Evolutionary conservation across 2,888 invertebrate genomes (phyloP), one percentile per base, ranked within the genome.

Genomic region (Protodeltote pygarga): DNA sequence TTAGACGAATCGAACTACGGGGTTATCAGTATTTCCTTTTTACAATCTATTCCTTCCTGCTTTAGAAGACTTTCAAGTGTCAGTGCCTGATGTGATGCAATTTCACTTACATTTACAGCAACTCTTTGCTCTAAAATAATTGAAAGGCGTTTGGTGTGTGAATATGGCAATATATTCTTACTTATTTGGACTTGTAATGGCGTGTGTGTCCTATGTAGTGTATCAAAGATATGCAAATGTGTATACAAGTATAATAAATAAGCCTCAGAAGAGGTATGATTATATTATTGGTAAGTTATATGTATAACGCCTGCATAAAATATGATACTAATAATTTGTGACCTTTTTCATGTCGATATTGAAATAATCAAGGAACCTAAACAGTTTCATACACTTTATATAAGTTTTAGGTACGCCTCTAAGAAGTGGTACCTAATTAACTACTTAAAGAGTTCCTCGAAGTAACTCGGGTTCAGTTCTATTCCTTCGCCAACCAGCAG

Each of bases 241-340:
- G 4, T 81, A 86, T 44, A 71, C 77, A 0, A 90, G 91, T 64
- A 65, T 89, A 28, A 55, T 89, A 33, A 42, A 52, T 6, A 89
- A 85, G 42, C 86, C 89, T 0, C 74, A 78, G 14, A 91, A 89
- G 41, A 75, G 79, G 63, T 92, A 92, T 59, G 91, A 92, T 61
- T 92, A 89, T 38, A 86, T 92, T 45, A 81, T 92, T 46, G 91
- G 91, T 92, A 60, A 87, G 89, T 70, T 10, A 5, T 10, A 16
- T 11, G 3, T n/a, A 1, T 3, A 39, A 3, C 37, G 34, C 41
- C 38, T 40, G 27, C 2, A 1, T 39, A 1, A 10, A 39, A 35
- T 15, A 0, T 13, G 14, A 19, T 41, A 47, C 45, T 17, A 37
- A 31, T 16, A 5, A 8, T 8, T 13, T 31, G 3, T 1, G 8